phyloP scores from a whole-genome alignment of 2,113 vertebrate genomes.

The Eretmochelys imbricata region DNA sequence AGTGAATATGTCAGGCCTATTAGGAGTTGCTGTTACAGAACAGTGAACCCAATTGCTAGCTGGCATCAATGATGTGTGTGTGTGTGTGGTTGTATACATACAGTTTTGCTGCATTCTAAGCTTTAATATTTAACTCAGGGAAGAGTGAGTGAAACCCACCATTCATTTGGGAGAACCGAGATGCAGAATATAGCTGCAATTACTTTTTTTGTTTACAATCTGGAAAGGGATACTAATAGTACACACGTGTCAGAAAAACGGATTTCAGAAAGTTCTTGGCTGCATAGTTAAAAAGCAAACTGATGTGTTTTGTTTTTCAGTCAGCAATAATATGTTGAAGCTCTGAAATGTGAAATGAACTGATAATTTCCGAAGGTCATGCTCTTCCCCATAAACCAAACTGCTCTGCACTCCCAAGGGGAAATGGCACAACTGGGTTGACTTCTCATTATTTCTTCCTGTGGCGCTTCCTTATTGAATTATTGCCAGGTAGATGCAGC shows the following conservation, averaged over 20 bases:
- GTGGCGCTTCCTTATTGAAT: slow-evolving; percentile 87
- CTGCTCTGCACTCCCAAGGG: slow-evolving; percentile 79
- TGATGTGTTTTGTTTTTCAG: background rate
- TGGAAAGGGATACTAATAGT: background rate
- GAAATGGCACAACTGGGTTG: slow-evolving; percentile 78
- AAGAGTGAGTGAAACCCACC: background rate
- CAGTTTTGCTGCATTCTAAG: background rate
- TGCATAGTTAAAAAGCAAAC: background rate
- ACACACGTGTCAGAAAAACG: background rate
- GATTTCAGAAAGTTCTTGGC: background rate
- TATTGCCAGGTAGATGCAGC: slow-evolving; percentile 88
- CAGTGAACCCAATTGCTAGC: background rate
- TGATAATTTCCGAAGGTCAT: slow-evolving; percentile 73
- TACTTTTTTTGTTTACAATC: background rate
- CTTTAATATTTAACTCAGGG: background rate
- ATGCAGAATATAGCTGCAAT: background rate
- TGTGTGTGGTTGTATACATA: no score
- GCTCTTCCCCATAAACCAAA: slow-evolving; percentile 72
- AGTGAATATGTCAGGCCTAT: background rate
- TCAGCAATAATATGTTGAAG: background rate
- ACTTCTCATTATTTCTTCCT: slow-evolving; percentile 82
- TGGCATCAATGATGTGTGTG: background rate
- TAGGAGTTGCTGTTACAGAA: background rate
- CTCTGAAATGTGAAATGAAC: slow-evolving; percentile 53
- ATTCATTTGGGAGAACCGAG: background rate